Evolutionary conservation across 1,140 invertebrate genomes (phyloP).

Genomic region (Caenorhabditis latens): DNA sequence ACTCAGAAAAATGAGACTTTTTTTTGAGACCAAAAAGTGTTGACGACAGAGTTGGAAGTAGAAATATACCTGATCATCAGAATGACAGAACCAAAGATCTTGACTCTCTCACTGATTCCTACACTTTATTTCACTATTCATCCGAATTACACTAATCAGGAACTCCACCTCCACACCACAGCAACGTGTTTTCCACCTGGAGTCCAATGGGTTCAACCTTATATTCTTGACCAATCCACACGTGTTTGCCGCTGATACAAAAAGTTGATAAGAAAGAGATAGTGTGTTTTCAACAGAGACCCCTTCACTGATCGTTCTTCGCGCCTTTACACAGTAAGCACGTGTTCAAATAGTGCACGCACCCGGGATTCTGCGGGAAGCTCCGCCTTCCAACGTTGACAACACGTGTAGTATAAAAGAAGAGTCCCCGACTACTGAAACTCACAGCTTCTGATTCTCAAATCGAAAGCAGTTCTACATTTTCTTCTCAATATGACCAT

Average conservation of each 20-base stretch:
- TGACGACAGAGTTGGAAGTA: slow-evolving; percentile 28
- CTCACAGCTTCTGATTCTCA: slow-evolving; percentile 32
- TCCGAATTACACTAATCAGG: background rate
- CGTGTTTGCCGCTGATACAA: slow-evolving; percentile 39
- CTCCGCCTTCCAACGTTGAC: slow-evolving; percentile 33
- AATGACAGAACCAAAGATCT: slow-evolving; percentile 21
- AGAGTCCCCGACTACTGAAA: background rate
- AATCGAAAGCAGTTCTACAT: background rate
- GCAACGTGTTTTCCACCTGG: slow-evolving; percentile 45
- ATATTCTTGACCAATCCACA: slow-evolving; percentile 54
- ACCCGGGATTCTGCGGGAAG: background rate
- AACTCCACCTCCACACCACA: background rate
- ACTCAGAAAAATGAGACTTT: too few relatives aligned
- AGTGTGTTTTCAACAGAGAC: slow-evolving; percentile 24
- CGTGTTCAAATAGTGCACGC: slow-evolving; percentile 55
- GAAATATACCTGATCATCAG: slow-evolving; percentile 11
- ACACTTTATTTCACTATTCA: background rate
- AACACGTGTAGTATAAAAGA: slow-evolving; percentile 49
- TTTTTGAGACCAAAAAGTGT: slow-evolving; percentile 34
- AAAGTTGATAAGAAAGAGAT: slow-evolving; percentile 28
- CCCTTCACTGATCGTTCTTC: slow-evolving; percentile 25
- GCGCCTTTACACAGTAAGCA: slow-evolving; percentile 48
- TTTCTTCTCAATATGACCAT: slow-evolving; percentile 27
- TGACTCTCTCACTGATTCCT: background rate
- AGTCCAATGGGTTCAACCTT: slow-evolving; percentile 11